Conservation (phyloP, 1,140 invertebrate species). For the Megalonaias nervosa region DNA sequence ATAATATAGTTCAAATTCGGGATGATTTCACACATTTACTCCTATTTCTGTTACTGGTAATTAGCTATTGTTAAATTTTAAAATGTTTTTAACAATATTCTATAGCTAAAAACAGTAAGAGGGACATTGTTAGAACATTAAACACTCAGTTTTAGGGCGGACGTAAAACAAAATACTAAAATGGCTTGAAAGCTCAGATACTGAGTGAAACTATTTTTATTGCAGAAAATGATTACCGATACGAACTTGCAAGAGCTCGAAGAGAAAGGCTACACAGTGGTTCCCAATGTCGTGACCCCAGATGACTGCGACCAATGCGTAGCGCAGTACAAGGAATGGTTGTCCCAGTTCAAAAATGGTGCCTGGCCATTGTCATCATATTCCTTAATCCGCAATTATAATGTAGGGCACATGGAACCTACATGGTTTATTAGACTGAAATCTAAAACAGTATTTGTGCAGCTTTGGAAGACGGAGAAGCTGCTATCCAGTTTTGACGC, state of each 20-base stretch:
- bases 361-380: slow-evolving; percentile 19
- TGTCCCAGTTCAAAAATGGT: slow-evolving; percentile 36
- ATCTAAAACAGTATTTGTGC: slow-evolving; percentile 42
- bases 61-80: too few relatives aligned
- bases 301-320: slow-evolving; percentile 41
- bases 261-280: slow-evolving; percentile 37
- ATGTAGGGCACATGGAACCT: slow-evolving; percentile 36
- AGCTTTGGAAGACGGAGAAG: slow-evolving; percentile 47
- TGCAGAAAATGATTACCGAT: slow-evolving; percentile 12
- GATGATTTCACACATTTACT: too few relatives aligned
- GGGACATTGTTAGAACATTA: too few relatives aligned
- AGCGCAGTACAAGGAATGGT: slow-evolving; percentile 30
- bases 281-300: slow-evolving; percentile 15
- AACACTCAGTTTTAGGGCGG: background rate
- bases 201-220: slow-evolving; percentile 9
- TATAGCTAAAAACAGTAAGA: background rate
- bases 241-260: slow-evolving; percentile 18
- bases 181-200: background rate
- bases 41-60: too few relatives aligned
- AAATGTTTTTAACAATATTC: background rate
- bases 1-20: too few relatives aligned
- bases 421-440: slow-evolving; percentile 38
- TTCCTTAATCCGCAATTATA: slow-evolving; percentile 41
- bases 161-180: slow-evolving; percentile 2
- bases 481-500: slow-evolving; percentile 45